Conservation (phyloP, 1,140 invertebrate genomes). For the Coboldia fuscipes region DNA sequence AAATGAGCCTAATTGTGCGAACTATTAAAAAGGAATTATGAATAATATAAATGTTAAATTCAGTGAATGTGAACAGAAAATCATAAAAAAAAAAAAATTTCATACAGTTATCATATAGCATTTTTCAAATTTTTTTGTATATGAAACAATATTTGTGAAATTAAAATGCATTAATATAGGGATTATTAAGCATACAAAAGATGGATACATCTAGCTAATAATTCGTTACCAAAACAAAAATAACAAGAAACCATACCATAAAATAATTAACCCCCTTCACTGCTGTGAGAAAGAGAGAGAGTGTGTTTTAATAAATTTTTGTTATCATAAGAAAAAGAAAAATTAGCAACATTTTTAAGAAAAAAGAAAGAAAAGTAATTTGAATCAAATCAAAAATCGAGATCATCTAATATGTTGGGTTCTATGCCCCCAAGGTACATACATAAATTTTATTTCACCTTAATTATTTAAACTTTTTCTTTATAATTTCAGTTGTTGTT, state of each 20-base stretch:
- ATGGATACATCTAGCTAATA: constrained; percentile 3
- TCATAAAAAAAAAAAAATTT: not conserved
- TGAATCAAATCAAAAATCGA: constrained; percentile 1
- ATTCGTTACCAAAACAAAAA: constrained; percentile 3
- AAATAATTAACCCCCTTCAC: constrained; percentile 7
- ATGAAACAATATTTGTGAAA: too few species aligned
- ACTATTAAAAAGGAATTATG: not conserved
- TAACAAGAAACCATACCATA: constrained; percentile 9
- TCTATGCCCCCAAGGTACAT: constrained; percentile 23
- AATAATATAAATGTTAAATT: constrained; percentile 9
- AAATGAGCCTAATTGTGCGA: not conserved
- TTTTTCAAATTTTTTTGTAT: too few species aligned
- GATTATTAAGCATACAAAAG: constrained; percentile 6
- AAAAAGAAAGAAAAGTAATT: not conserved
- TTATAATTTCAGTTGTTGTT: constrained; percentile 1
- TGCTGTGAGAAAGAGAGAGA: not conserved
- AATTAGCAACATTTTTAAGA: not conserved
- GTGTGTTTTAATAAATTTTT: not conserved
- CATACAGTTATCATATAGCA: too few species aligned
- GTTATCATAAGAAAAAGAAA: not conserved
- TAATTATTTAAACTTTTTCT: not conserved
- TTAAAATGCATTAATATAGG: too few species aligned
- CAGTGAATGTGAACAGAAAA: not conserved
- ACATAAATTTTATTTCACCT: not conserved
- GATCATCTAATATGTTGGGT: constrained; percentile 17